phyloP scores from a whole-genome alignment of 2,797 vertebrate species.

The Fistularia tabacaria region DNA sequence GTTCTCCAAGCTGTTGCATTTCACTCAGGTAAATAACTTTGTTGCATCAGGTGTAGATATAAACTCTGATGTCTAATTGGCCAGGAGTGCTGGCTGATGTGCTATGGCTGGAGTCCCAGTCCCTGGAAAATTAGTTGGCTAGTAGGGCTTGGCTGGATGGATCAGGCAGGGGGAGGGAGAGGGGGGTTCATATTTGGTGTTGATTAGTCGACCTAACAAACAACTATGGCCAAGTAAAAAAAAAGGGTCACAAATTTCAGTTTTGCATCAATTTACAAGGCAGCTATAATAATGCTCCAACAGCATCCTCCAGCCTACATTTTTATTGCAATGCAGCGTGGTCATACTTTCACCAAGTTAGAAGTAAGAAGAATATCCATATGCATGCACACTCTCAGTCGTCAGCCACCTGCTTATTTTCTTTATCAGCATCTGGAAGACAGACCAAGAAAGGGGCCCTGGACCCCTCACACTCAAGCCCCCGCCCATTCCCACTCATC shows the following conservation, averaged over 20 bases:
- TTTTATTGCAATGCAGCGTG: conserved; percentile 56
- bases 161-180: conserved; percentile 28
- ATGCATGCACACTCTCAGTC: conserved; percentile 26
- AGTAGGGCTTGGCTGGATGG: conserved; percentile 21
- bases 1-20: conserved; percentile 44
- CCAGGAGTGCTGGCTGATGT: conserved; percentile 45
- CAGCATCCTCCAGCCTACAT: conserved; percentile 41
- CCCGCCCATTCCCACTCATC: conserved; percentile 1
- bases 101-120: conserved; percentile 39
- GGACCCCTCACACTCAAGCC: conserved; percentile 13
- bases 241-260: conserved; percentile 31
- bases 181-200: conserved; percentile 46
- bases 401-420: conserved; percentile 59
- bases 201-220: conserved; percentile 51
- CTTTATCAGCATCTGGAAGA: conserved; percentile 58
- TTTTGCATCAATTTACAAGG: conserved; percentile 40
- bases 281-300: conserved; percentile 40
- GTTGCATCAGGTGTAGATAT: conserved; percentile 66
- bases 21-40: conserved; percentile 48
- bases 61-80: conserved; percentile 63
- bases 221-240: conserved; percentile 20
- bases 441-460: conserved; percentile 36
- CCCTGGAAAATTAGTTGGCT: conserved; percentile 55
- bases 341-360: conserved; percentile 42
- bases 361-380: conserved; percentile 31